Evolutionary conservation across 2,113 vertebrate genomes (phyloP), one percentile per base, ranked within the genome.

Genomic region (Oxyura jamaicensis): DNA sequence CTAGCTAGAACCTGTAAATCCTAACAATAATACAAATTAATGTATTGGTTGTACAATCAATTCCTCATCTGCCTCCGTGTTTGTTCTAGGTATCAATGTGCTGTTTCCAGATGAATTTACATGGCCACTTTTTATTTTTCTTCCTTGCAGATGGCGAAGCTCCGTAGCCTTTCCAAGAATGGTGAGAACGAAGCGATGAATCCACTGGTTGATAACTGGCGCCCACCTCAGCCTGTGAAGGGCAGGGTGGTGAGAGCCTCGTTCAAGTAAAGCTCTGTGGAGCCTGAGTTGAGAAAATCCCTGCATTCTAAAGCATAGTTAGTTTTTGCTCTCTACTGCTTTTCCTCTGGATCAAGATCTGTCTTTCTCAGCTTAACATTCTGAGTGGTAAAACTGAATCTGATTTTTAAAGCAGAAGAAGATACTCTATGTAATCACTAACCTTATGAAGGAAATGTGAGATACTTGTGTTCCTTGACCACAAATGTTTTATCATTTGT

Each of bases 181-280:
- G 35, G 50, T 1, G 98, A 99, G 84, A 98, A 98, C 0, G 99
- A 99, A 33, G 81, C 98, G 3, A 71, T 96, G 2, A 98, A 96
- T 87, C 98, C 98, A 83, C 98, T 99, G 96, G 97, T 98, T 95
- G 96, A 99, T 96, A 99, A 99, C 98, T 99, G 98, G 98, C 99
- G 99, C 17, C 99, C 99, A 16, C 98, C 98, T 1, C 99, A 99
- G 97, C 98, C 99, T 8, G 90, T 99, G 66, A 99, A 99, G 87
- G 98, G 97, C 80, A 98, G 99, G 88, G 7, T 96, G 58, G 98
- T 99, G 93, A 98, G 93, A 88, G 98, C 99, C 48, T 99, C 98
- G 0, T 98, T 98, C 96, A 98, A 98, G 35, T 98, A 97, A 98
- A 90, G 88, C 56, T 25, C 46, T 14, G 22, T 59, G 81, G 66